A percentile compares a stretch with the other conserved stretches of the same genome.
phyloP scores from a whole-genome alignment of 2,888 invertebrate species.

The Zygothrica quintamaculata region DNA sequence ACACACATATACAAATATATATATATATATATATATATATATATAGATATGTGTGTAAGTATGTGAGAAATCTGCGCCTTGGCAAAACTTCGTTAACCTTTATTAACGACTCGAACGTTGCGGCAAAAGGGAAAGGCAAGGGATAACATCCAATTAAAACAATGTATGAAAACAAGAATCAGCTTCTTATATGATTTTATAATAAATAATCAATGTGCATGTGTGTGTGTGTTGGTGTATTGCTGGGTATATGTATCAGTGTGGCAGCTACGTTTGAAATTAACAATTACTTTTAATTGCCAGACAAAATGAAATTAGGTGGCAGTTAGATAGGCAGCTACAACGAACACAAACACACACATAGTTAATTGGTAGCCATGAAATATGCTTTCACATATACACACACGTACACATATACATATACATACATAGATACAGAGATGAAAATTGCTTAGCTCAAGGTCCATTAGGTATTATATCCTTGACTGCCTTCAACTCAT shows the following conservation, averaged over 20 bases:
- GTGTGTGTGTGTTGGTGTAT: constrained; percentile 11
- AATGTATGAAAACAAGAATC: constrained; percentile 14
- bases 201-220: constrained; percentile 38
- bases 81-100: constrained; percentile 75
- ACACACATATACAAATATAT: constrained; percentile 4
- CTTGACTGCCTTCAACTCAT: constrained; percentile 5
- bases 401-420: constrained; percentile 5
- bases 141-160: constrained; percentile 68
- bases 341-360: constrained; percentile 16
- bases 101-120: constrained; percentile 60
- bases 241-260: constrained; percentile 15
- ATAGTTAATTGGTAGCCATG: constrained; percentile 49
- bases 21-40: not conserved
- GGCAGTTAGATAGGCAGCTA: constrained; percentile 29
- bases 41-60: constrained; percentile 28
- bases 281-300: constrained; percentile 73
- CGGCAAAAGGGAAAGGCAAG: not conserved
- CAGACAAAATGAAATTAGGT: constrained; percentile 54
- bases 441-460: constrained; percentile 26
- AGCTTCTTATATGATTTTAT: constrained; percentile 51
- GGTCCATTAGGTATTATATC: constrained; percentile 42
- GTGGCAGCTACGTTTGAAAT: constrained; percentile 48
- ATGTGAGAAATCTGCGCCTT: constrained; percentile 73
- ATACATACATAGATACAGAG: constrained; percentile 8
- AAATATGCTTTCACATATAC: constrained; percentile 43